Conservation (phyloP, 2,797 vertebrate species). For the Rhinichthys osculus region DNA sequence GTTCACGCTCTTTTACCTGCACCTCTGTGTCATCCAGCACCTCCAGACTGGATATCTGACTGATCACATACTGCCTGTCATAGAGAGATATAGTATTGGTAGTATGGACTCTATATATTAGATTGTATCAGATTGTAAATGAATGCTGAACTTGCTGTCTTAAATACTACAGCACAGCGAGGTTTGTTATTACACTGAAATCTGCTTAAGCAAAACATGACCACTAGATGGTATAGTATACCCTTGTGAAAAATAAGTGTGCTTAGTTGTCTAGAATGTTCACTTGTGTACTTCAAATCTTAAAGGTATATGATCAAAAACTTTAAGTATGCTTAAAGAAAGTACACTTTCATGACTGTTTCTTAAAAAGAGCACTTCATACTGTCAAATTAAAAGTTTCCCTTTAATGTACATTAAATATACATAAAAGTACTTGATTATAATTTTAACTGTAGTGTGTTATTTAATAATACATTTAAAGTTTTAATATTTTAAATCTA, state of each 20-base stretch:
- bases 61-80: conserved; percentile 80
- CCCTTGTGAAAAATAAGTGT: not conserved
- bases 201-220: conserved; percentile 4
- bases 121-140: not conserved
- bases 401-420: not conserved
- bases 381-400: not conserved
- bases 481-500: not conserved
- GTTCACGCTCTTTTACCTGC: conserved; percentile 72
- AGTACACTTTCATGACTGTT: not conserved
- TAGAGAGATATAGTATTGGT: not conserved
- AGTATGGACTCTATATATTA: not conserved
- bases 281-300: not conserved
- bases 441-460: not conserved
- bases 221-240: conserved; percentile 36
- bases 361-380: not conserved
- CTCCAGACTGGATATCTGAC: conserved; percentile 79
- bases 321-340: not conserved
- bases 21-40: conserved; percentile 83
- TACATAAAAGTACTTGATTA: not conserved
- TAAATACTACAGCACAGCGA: not conserved
- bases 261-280: not conserved
- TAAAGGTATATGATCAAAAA: not conserved
- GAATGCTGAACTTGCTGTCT: not conserved
- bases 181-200: not conserved
- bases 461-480: not conserved